Evolutionary conservation across 2,888 invertebrate species (phyloP).

Genomic region (Spodoptera picta): DNA sequence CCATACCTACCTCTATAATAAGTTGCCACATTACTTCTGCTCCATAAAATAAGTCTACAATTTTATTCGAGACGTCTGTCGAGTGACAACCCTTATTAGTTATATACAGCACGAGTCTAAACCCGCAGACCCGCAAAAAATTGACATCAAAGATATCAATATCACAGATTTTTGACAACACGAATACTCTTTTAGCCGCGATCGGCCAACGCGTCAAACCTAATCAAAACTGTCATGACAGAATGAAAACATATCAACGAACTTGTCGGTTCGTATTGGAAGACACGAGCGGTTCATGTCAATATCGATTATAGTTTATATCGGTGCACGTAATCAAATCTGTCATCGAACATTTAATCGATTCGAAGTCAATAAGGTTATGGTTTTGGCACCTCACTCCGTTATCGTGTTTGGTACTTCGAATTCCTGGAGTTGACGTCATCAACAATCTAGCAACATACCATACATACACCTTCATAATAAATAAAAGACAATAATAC

Average conservation of each 20-base stretch:
- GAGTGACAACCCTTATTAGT: background rate
- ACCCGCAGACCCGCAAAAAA: conserved; percentile 11
- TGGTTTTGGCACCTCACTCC: conserved; percentile 50
- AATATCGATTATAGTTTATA: conserved; percentile 55
- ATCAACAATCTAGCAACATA: conserved; percentile 1
- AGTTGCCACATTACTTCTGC: too few relatives aligned
- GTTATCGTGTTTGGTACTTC: conserved; percentile 26
- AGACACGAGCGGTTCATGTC: conserved; percentile 50
- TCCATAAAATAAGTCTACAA: too few relatives aligned
- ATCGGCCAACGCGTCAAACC: conserved; percentile 48
- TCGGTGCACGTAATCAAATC: conserved; percentile 57
- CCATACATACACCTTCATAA: too few relatives aligned
- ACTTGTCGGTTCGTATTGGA: conserved; percentile 56
- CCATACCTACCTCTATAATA: too few relatives aligned
- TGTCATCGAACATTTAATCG: conserved; percentile 59
- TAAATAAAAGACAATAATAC: too few relatives aligned
- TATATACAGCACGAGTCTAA: background rate
- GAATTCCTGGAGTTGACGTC: conserved; percentile 28
- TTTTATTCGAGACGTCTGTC: too few relatives aligned
- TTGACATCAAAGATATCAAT: conserved; percentile 27
- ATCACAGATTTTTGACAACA: conserved; percentile 46
- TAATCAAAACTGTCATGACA: conserved; percentile 56
- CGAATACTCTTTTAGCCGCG: conserved; percentile 52
- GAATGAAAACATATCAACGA: conserved; percentile 60
- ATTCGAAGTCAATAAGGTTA: conserved; percentile 53